Evolutionary conservation across 2,113 vertebrate species (phyloP).

Genomic region (Trachemys scripta): DNA sequence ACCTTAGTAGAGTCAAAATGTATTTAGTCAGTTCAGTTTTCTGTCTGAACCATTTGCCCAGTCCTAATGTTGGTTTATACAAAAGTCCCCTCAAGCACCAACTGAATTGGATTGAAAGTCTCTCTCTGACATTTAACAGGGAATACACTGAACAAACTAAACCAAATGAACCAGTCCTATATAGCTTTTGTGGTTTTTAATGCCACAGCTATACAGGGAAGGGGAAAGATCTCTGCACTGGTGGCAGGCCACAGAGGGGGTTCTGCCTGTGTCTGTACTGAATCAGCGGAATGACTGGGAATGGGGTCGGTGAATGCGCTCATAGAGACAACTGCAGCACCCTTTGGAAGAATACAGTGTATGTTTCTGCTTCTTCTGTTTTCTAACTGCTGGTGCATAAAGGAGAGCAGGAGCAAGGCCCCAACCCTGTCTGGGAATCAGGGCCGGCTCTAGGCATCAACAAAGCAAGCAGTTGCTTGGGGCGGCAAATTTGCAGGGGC

Average conservation of each 20-base stretch:
- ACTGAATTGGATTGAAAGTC: not conserved
- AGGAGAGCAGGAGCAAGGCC: not conserved
- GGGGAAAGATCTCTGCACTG: not conserved
- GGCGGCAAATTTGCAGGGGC: too few relatives aligned
- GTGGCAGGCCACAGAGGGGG: not conserved
- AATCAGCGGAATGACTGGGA: not conserved
- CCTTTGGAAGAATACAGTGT: not conserved
- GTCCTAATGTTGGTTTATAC: not conserved
- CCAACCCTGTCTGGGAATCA: not conserved
- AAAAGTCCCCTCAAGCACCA: not conserved
- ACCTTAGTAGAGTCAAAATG: not conserved
- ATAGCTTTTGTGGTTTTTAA: not conserved
- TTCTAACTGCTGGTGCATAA: not conserved
- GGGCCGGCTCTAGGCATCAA: too few relatives aligned
- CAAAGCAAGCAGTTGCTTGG: too few relatives aligned
- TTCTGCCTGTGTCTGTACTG: not conserved
- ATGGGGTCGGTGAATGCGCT: rapidly evolving
- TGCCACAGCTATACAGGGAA: not conserved
- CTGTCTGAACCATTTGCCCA: not conserved
- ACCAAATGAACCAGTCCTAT: not conserved
- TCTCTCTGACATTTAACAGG: not conserved
- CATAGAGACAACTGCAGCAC: not conserved
- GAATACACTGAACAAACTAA: not conserved
- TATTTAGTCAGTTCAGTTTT: not conserved
- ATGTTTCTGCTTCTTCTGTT: not conserved